These are phyloP conservation scores for Melanotaenia boesemani DNA, from an alignment of 2,797 vertebrate species.

Conservation along the genomic window DNA sequence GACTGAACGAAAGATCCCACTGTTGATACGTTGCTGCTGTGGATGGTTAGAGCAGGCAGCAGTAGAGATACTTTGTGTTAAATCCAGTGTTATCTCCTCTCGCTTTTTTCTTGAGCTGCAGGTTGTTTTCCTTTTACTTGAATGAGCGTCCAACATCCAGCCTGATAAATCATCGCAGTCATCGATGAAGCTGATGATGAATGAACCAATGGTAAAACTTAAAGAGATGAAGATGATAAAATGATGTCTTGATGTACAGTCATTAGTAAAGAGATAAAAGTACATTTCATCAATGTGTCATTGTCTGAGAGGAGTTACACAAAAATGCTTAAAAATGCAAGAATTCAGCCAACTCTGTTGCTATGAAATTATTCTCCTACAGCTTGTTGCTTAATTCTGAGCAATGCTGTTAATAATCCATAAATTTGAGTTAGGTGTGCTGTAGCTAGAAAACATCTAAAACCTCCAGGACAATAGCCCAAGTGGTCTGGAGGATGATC, in stretches of 20 bases:
- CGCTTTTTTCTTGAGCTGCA: neutral
- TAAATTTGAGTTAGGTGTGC: too few species aligned
- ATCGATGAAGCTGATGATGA: neutral
- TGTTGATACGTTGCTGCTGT: neutral
- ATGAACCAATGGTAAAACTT: neutral
- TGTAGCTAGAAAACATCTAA: too few species aligned
- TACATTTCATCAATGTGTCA: neutral
- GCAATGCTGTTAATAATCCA: too few species aligned
- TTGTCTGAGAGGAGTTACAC: neutral
- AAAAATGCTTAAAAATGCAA: constrained; percentile 5
- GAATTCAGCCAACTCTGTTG: constrained; percentile 8
- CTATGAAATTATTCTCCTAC: too few species aligned
- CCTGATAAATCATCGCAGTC: neutral
- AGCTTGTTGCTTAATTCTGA: too few species aligned
- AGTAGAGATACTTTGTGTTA: neutral
- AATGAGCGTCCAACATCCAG: constrained; percentile 1
- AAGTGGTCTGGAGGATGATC: too few species aligned
- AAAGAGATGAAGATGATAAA: neutral
- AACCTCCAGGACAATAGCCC: too few species aligned
- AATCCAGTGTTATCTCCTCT: neutral
- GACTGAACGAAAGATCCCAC: neutral
- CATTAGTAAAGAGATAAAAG: neutral
- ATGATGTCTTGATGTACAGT: neutral
- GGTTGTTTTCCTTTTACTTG: neutral
- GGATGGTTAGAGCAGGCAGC: neutral